phyloP scores from a whole-genome alignment of 2,888 invertebrate genomes.

The Cerceris ruficornis region DNA sequence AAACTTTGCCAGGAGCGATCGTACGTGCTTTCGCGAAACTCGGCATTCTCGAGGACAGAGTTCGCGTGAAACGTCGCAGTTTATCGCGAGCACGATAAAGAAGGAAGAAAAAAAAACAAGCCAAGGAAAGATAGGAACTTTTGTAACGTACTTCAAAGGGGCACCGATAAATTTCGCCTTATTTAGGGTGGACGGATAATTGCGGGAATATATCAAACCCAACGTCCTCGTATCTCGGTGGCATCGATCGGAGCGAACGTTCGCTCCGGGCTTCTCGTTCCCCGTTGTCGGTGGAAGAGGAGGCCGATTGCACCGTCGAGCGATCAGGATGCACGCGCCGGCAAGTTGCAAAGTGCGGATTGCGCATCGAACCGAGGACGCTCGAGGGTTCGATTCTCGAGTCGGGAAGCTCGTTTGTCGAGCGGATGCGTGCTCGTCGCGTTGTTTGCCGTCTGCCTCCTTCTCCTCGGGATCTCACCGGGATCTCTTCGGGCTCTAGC shows the following conservation, averaged over 20 bases:
- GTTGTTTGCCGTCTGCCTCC: slow-evolving; percentile 3
- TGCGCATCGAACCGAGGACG: slow-evolving; percentile 27
- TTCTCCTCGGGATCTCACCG: no score
- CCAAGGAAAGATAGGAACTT: background rate
- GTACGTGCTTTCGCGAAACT: slow-evolving; percentile 1
- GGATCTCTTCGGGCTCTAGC: no score
- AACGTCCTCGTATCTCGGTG: background rate
- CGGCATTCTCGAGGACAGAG: slow-evolving; percentile 7
- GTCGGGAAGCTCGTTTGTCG: slow-evolving; percentile 10
- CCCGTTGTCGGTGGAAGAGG: no score
- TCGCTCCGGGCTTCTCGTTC: no score
- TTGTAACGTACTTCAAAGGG: slow-evolving; percentile 1
- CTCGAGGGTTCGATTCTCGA: slow-evolving; percentile 9
- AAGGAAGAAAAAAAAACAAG: background rate
- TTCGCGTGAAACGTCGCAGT: slow-evolving; percentile 17
- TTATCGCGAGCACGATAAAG: slow-evolving; percentile 16
- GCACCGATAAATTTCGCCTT: background rate
- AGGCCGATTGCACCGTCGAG: background rate
- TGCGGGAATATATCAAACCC: background rate
- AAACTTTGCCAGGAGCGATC: background rate
- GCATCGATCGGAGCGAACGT: background rate
- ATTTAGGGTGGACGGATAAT: background rate
- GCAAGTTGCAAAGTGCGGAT: slow-evolving; percentile 28
- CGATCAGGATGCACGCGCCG: slow-evolving; percentile 8
- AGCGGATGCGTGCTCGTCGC: background rate